Percentiles rank a stretch among this genome's conserved stretches.
Conservation (phyloP, 1,140 invertebrate genomes). For the Oryzaephilus surinamensis region DNA sequence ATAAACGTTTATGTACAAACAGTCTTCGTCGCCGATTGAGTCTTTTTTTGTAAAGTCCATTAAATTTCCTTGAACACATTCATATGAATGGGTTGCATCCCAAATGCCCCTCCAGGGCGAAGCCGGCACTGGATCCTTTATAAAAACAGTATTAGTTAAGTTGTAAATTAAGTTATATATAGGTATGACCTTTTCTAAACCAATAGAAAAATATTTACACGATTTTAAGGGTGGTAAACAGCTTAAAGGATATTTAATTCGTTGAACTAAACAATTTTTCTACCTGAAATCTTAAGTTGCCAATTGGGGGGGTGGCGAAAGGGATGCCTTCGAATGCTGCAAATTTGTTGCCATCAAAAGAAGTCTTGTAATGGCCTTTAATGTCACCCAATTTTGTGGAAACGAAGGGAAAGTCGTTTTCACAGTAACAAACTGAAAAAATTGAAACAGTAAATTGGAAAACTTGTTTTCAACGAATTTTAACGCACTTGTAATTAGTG, state of each 20-base stretch:
- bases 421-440: too few species aligned
- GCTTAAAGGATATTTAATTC: too few species aligned
- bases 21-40: conserved; percentile 14
- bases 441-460: too few species aligned
- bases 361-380: not conserved
- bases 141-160: too few species aligned
- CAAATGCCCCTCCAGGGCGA: not conserved
- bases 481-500: too few species aligned
- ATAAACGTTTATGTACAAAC: conserved; percentile 17
- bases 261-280: too few species aligned
- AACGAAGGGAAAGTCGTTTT: not conserved
- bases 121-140: not conserved
- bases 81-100: not conserved
- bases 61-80: not conserved
- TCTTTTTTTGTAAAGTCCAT: not conserved
- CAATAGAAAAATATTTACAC: too few species aligned
- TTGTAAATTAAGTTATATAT: too few species aligned
- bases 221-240: too few species aligned
- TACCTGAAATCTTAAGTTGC: conserved; percentile 39
- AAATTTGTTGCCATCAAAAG: not conserved
- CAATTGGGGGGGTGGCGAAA: conserved; percentile 45
- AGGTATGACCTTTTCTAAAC: too few species aligned
- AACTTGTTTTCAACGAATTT: too few species aligned
- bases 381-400: not conserved
- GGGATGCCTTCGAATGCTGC: conserved; percentile 42